A percentile compares a stretch with the other conserved stretches of the same genome.
These are phyloP conservation scores for Theristicus caerulescens DNA, from an alignment of 2,113 vertebrate species.

Conservation along the genomic window DNA sequence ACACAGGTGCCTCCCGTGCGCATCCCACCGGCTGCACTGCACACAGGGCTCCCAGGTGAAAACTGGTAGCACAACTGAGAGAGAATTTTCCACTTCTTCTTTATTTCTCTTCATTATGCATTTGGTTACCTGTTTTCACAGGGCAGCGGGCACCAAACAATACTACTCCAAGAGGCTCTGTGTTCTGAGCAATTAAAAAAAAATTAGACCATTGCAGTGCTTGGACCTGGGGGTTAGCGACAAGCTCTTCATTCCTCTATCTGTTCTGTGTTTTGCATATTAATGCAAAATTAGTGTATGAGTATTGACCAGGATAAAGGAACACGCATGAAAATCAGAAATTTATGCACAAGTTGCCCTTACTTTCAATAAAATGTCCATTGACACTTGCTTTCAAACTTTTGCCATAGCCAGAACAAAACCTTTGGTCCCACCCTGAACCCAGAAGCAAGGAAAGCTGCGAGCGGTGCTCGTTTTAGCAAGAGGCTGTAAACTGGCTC, in stretches of 20 bases:
- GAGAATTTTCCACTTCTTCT: no score
- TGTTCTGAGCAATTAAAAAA: background rate
- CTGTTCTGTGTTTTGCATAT: background rate
- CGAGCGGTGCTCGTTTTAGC: rapidly evolving
- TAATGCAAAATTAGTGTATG: background rate
- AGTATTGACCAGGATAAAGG: background rate
- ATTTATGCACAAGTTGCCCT: background rate
- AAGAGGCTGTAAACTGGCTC: no score
- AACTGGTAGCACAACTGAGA: background rate
- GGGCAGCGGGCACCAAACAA: background rate
- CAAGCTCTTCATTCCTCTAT: background rate
- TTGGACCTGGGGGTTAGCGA: background rate
- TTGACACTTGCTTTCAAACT: background rate
- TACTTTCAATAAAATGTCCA: background rate
- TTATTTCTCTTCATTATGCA: background rate
- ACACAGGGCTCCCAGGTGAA: no score
- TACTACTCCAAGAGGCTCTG: no score
- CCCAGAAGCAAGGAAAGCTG: background rate
- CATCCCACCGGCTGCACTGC: background rate
- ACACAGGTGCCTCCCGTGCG: rapidly evolving
- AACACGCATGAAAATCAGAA: background rate
- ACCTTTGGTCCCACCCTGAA: no score
- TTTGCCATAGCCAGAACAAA: background rate
- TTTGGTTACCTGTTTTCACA: background rate
- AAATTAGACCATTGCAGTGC: background rate